A percentile compares a stretch with the other conserved stretches of the same genome.
Evolutionary conservation across 2,797 vertebrate genomes (phyloP).

Genomic region (Muraenolepis orangiensis): DNA sequence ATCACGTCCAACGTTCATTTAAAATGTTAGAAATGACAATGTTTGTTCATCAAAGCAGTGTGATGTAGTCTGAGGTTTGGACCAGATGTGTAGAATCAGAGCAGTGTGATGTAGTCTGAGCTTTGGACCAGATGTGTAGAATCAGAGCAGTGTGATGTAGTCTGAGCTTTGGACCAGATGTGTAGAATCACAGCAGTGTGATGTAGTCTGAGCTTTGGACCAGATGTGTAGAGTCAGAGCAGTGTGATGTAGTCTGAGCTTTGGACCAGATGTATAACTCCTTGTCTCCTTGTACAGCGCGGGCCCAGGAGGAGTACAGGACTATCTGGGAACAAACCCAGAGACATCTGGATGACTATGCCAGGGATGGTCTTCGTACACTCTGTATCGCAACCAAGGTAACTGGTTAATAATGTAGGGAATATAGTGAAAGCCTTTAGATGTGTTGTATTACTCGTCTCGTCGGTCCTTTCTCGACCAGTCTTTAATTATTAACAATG

Average conservation of each 20-base stretch:
- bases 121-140: not conserved
- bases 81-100: not conserved
- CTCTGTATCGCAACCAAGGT: slow-evolving; percentile 93
- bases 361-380: slow-evolving; percentile 86
- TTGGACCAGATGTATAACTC: not conserved
- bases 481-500: not conserved
- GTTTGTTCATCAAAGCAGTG: not conserved
- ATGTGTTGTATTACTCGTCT: too few species aligned
- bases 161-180: not conserved
- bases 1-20: not conserved
- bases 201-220: not conserved
- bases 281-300: slow-evolving; percentile 36
- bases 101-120: not conserved
- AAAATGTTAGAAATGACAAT: too few species aligned
- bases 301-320: slow-evolving; percentile 35
- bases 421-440: too few species aligned
- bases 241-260: not conserved
- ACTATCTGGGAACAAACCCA: slow-evolving; percentile 80
- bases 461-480: not conserved
- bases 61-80: not conserved
- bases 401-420: slow-evolving; percentile 4
- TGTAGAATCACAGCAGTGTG: not conserved
- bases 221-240: not conserved
- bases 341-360: slow-evolving; percentile 85
- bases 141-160: not conserved